Percentiles rank a stretch among this genome's conserved stretches.
Evolutionary conservation across 1,140 invertebrate species (phyloP).

Genomic region (Drosophila persimilis): DNA sequence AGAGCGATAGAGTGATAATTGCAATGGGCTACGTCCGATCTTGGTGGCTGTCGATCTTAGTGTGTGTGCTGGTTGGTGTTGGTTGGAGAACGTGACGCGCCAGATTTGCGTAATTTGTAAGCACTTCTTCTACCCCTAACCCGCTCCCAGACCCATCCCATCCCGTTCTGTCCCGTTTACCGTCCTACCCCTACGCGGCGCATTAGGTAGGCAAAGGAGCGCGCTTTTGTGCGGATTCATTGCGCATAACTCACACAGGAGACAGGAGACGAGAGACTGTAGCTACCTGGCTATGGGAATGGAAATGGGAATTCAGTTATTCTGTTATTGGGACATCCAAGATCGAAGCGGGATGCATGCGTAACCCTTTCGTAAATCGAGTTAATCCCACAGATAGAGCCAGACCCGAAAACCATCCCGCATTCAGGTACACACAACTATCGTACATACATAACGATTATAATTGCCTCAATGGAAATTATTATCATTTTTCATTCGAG

Average conservation of each 20-base stretch:
- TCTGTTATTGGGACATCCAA: slow-evolving; percentile 61
- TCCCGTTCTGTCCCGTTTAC: no score
- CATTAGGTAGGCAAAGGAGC: no score
- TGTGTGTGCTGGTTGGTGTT: no score
- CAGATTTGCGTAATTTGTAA: slow-evolving; percentile 59
- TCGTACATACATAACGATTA: slow-evolving; percentile 19
- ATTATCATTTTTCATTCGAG: slow-evolving; percentile 77
- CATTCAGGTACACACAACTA: slow-evolving; percentile 3
- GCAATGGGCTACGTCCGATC: no score
- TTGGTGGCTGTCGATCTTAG: no score
- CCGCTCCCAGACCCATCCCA: no score
- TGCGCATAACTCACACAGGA: slow-evolving; percentile 2
- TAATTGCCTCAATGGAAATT: slow-evolving; percentile 31
- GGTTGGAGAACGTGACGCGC: slow-evolving; percentile 3
- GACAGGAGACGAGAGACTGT: not conserved
- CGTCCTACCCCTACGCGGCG: no score
- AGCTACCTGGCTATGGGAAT: slow-evolving; percentile 50
- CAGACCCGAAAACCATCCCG: slow-evolving; percentile 29
- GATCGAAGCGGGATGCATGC: slow-evolving; percentile 17
- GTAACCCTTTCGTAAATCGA: slow-evolving; percentile 75
- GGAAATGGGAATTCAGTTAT: slow-evolving; percentile 48
- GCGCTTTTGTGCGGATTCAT: slow-evolving; percentile 53
- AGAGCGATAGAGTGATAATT: not conserved
- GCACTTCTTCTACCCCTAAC: slow-evolving; percentile 35
- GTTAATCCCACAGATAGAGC: slow-evolving; percentile 63